Percentiles rank a stretch among this genome's conserved stretches.
These are phyloP conservation scores for Pteronotus mesoamericanus DNA, from an alignment of 2,797 vertebrate genomes.

Conservation along the genomic window DNA sequence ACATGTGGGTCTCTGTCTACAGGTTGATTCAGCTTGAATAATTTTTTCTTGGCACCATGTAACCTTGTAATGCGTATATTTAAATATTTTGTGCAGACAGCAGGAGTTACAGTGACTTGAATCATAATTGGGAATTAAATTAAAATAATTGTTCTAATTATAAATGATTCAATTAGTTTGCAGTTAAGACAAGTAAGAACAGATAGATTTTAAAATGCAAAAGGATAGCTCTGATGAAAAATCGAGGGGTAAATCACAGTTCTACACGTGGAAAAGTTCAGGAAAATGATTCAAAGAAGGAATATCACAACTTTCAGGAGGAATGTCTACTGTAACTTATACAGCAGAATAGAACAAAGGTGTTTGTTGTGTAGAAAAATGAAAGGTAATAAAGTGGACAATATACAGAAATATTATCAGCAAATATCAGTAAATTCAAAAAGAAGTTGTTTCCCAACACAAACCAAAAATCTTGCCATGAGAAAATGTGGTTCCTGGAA, in stretches of 20 bases:
- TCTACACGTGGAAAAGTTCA: not conserved
- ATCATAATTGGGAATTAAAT: not conserved
- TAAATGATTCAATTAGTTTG: not conserved
- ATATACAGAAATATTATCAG: conserved; percentile 25
- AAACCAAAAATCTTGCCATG: not conserved
- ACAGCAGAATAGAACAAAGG: not conserved
- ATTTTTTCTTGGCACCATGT: not conserved
- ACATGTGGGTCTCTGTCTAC: not conserved
- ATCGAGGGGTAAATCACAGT: not conserved
- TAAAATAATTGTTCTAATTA: not conserved
- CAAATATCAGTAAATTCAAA: conserved; percentile 35
- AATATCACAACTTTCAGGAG: not conserved
- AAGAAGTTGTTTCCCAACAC: not conserved
- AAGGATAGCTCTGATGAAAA: not conserved
- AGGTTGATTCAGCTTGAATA: not conserved
- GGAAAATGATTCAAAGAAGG: not conserved
- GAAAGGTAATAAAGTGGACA: conserved; percentile 14
- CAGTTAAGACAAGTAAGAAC: not conserved
- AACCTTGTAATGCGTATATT: not conserved
- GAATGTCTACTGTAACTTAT: not conserved
- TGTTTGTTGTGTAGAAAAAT: not conserved
- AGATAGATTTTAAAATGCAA: not conserved
- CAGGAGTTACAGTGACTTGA: not conserved
- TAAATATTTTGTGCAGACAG: not conserved
- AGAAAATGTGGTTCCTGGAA: conserved; percentile 2